A percentile compares a stretch with the other conserved stretches of the same genome.
Conservation (phyloP, 2,113 vertebrate species). For the Phalacrocorax aristotelis region DNA sequence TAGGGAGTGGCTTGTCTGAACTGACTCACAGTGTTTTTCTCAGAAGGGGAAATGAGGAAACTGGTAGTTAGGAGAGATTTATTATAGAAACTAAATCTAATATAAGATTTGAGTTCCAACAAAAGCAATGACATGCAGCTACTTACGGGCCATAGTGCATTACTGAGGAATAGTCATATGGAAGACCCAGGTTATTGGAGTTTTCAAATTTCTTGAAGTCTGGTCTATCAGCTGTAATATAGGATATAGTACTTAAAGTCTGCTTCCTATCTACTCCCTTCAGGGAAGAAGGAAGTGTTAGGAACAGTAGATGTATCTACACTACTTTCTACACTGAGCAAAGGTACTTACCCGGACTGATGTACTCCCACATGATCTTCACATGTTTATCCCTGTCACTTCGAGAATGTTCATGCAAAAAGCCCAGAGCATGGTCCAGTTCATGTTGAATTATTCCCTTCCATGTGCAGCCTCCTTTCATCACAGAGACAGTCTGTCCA, state of each 20-base stretch:
- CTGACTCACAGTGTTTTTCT: background rate
- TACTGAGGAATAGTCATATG: constrained; percentile 66
- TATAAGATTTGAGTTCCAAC: background rate
- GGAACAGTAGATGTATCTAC: background rate
- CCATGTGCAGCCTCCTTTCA: constrained; percentile 81
- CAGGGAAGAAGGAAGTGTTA: background rate
- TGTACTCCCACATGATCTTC: constrained; percentile 83
- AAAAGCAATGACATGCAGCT: background rate
- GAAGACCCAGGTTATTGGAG: constrained; percentile 60
- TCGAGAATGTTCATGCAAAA: constrained; percentile 85
- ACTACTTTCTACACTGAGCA: background rate
- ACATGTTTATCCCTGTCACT: constrained; percentile 83
- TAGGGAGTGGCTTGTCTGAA: background rate
- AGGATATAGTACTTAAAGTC: background rate
- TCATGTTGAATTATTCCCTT: constrained; percentile 84
- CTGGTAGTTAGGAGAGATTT: background rate
- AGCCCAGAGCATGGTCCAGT: constrained; percentile 83
- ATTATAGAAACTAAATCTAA: background rate
- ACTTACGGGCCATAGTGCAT: constrained; percentile 74
- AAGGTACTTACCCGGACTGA: constrained; percentile 69
- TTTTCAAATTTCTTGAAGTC: constrained; percentile 63
- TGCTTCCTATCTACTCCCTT: background rate
- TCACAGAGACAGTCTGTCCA: constrained; percentile 78
- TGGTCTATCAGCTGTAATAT: constrained; percentile 49
- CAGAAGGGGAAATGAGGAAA: background rate